Evolutionary conservation across 2,888 invertebrate species (phyloP).

Genomic region (Nomada fabriciana): DNA sequence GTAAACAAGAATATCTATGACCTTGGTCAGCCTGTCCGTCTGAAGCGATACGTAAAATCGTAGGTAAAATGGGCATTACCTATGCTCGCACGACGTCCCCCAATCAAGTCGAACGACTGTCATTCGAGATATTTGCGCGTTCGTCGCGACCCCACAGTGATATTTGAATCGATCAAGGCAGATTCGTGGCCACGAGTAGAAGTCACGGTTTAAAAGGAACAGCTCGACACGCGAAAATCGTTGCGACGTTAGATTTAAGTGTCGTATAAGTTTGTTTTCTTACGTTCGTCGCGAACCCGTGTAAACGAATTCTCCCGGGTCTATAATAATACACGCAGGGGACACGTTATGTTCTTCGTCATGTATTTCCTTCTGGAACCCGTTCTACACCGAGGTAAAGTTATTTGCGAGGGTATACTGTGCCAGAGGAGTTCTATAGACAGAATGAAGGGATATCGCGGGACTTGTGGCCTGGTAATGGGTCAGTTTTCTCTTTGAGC

Average conservation of each 20-base stretch:
- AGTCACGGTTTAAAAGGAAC: constrained; percentile 23
- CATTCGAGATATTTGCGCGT: constrained; percentile 16
- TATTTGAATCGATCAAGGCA: constrained; percentile 30
- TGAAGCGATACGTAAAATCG: constrained; percentile 2
- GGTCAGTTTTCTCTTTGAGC: background rate
- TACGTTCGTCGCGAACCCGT: constrained; percentile 26
- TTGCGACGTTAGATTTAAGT: constrained; percentile 26
- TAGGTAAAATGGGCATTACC: background rate
- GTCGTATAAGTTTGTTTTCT: constrained; percentile 46
- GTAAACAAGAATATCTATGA: constrained; percentile 5
- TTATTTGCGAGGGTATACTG: constrained; percentile 23
- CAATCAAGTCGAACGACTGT: constrained; percentile 26
- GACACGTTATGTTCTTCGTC: constrained; percentile 15
- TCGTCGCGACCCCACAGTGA: constrained; percentile 1
- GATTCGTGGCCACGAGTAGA: background rate
- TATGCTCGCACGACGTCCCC: background rate
- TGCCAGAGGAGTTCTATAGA: constrained; percentile 1
- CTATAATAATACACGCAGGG: constrained; percentile 21
- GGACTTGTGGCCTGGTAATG: constrained; percentile 19
- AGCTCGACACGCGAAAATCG: background rate
- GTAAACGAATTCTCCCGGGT: constrained; percentile 15
- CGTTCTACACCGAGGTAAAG: constrained; percentile 30
- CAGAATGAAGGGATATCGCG: constrained; percentile 16
- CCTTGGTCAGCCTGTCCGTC: background rate
- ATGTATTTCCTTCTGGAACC: constrained; percentile 29